phyloP scores from a whole-genome alignment of 2,113 vertebrate genomes.

The Neogale vison region DNA sequence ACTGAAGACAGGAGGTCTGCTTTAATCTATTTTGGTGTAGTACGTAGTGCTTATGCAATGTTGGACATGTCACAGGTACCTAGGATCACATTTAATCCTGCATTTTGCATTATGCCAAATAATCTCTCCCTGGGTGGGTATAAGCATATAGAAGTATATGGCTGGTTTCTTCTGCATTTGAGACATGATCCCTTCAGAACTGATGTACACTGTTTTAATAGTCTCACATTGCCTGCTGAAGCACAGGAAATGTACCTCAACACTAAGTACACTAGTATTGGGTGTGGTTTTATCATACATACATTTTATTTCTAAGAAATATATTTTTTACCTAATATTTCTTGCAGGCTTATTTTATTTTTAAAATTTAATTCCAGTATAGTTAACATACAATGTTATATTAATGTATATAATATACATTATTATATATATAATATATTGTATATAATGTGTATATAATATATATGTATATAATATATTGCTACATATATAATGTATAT shows the following conservation, averaged over 20 bases:
- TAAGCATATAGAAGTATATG: background rate
- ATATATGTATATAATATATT: no score
- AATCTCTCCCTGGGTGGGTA: background rate
- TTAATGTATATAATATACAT: no score
- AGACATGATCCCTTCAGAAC: background rate
- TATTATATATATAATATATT: background rate
- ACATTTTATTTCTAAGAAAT: background rate
- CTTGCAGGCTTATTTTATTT: background rate
- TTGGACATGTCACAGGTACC: background rate
- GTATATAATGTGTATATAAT: no score
- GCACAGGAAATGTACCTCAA: background rate
- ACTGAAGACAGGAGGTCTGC: background rate
- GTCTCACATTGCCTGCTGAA: background rate
- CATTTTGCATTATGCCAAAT: background rate
- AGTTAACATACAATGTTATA: background rate
- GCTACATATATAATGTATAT: no score
- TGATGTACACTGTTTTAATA: background rate
- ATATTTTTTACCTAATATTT: background rate
- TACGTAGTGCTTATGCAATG: background rate
- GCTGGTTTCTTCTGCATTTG: background rate
- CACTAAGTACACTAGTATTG: background rate
- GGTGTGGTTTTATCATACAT: background rate
- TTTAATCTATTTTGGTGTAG: background rate
- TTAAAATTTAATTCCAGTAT: background rate
- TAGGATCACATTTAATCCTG: background rate